Conservation (phyloP, 2,888 invertebrate species). For the Brachypalpus laphriformis region DNA sequence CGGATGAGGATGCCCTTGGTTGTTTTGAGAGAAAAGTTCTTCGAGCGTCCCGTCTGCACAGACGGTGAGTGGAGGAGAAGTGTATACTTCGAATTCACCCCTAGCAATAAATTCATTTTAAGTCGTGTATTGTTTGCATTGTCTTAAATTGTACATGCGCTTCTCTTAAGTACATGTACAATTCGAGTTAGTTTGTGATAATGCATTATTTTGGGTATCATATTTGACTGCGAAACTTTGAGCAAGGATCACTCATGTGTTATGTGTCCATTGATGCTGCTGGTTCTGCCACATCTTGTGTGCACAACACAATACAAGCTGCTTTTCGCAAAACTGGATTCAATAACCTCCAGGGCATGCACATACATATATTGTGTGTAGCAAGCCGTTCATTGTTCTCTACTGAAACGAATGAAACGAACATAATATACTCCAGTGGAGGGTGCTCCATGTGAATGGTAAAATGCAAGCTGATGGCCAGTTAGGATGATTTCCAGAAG, state of each 20-base stretch:
- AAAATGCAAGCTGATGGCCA: slow-evolving; percentile 5
- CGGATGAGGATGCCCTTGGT: too few species aligned
- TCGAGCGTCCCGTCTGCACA: too few species aligned
- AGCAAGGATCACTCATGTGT: background rate
- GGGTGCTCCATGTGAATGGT: background rate
- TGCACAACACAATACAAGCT: too few species aligned
- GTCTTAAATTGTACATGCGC: background rate
- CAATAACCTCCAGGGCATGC: background rate
- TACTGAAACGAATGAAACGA: slow-evolving; percentile 4
- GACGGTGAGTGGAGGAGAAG: too few species aligned
- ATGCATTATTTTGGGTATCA: slow-evolving; percentile 6
- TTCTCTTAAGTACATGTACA: background rate
- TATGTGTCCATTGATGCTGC: background rate
- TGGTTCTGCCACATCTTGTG: background rate
- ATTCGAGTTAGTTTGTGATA: background rate
- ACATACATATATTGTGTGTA: background rate
- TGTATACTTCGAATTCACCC: too few species aligned
- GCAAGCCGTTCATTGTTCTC: background rate
- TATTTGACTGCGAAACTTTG: background rate
- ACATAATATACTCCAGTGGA: background rate
- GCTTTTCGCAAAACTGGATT: background rate
- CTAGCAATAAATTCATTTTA: too few species aligned
- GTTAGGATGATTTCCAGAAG: slow-evolving; percentile 1
- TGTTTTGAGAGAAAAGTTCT: too few species aligned
- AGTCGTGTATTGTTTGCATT: background rate